phyloP scores from a whole-genome alignment of 2,797 vertebrate genomes.

The Anniella stebbinsi region DNA sequence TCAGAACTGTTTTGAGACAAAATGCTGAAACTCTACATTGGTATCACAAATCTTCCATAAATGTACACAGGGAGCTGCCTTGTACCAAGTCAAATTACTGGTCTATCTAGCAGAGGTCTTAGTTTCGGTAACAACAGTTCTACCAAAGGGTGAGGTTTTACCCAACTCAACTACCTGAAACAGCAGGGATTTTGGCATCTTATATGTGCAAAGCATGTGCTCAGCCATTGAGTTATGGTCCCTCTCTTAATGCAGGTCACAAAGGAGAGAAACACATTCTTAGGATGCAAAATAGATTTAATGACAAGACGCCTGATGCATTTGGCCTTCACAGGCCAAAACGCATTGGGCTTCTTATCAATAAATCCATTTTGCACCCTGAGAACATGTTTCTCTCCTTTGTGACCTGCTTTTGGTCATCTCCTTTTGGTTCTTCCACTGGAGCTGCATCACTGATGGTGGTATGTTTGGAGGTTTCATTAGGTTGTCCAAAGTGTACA shows the following conservation, averaged over 20 bases:
- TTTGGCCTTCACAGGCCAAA: too few species aligned
- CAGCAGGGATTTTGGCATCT: not conserved
- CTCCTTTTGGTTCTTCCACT: not conserved
- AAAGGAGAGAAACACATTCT: too few species aligned
- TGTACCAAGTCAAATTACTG: not conserved
- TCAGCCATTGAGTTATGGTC: not conserved
- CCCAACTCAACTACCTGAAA: too few species aligned
- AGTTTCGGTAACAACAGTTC: not conserved
- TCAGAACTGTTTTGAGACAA: not conserved
- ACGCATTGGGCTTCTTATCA: too few species aligned
- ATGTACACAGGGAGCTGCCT: not conserved
- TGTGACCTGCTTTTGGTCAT: not conserved
- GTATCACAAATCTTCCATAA: not conserved
- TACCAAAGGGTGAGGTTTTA: not conserved
- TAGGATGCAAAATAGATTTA: too few species aligned
- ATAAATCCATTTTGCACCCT: too few species aligned
- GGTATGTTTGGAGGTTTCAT: not conserved
- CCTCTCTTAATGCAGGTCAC: too few species aligned
- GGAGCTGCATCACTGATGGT: not conserved
- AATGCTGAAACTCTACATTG: not conserved
- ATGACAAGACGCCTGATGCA: too few species aligned
- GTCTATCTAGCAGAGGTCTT: not conserved
- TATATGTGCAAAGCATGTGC: not conserved
- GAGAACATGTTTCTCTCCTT: too few species aligned
- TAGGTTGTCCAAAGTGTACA: not conserved